A percentile compares a stretch with the other conserved stretches of the same genome.
These are phyloP conservation scores for Euclidia mi DNA, from an alignment of 2,888 invertebrate genomes.

Conservation along the genomic window DNA sequence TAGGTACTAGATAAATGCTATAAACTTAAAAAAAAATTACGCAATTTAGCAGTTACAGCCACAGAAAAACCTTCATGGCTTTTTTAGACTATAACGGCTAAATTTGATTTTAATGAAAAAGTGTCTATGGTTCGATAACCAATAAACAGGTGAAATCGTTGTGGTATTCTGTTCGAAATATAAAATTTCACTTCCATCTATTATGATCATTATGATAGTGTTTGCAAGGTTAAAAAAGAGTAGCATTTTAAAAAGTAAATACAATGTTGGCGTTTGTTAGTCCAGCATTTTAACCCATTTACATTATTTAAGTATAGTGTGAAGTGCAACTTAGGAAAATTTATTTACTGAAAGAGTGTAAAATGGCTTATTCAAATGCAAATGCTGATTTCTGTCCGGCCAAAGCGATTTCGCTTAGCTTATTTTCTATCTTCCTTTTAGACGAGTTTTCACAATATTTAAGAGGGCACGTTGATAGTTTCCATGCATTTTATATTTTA, in stretches of 20 bases:
- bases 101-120: no score
- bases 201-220: not conserved
- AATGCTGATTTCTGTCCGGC: constrained; percentile 47
- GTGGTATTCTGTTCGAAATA: constrained; percentile 4
- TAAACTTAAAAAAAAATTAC: no score
- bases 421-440: constrained; percentile 40
- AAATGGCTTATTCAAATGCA: constrained; percentile 59
- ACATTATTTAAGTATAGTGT: constrained; percentile 40
- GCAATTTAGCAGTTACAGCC: no score
- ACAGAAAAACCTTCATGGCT: no score
- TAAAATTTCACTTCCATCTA: constrained; percentile 1
- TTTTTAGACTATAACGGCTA: no score
- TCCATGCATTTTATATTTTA: constrained; percentile 16
- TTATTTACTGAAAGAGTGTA: constrained; percentile 51
- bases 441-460: constrained; percentile 24
- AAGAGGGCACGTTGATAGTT: constrained; percentile 7
- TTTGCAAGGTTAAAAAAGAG: not conserved
- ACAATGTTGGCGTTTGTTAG: not conserved
- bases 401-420: constrained; percentile 50
- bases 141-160: constrained; percentile 3
- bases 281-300: not conserved
- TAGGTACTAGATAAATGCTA: no score
- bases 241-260: no score
- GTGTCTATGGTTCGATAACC: no score
- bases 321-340: constrained; percentile 44